Base-by-base conservation (phyloP, 1,140 invertebrate species). In the Calliphora vicina region DNA sequence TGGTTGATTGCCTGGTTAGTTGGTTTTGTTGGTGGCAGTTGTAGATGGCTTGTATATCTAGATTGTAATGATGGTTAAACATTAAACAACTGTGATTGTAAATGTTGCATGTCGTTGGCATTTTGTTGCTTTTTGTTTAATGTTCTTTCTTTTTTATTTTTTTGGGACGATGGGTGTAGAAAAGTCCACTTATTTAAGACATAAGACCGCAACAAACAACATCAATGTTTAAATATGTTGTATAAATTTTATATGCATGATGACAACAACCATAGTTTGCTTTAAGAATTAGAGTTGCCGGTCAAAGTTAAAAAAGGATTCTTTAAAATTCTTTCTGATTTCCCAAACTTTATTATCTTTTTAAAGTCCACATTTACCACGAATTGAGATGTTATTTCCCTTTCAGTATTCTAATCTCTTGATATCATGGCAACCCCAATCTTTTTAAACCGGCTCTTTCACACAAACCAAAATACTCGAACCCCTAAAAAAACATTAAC, bases 11-110 rank as follows among this genome's bases (percentile, higher is more conserved):
- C 12, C 27, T 76, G 29, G 35, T n/a, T 23, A 43, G 35, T 78
- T 78, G 42, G n/a, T 43, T 74, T 74, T 43, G 35, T 45, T 76
- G 27, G 73, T 45, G 61, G 61, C 61, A 67, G 61, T 43, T 23
- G n/a, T 43, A 45, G 20, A 3, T 45, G 74, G 35, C 20, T 43
- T 43, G 74, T 25, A 43, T 78, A 10, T 45, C 74, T 25, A 20
- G n/a, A 23, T 43, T 78, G 42, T 78, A 78, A 78, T 78, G 42
- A 78, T 42, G 74, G 74, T 78, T 78, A 78, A 42, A 78, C 74
- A 78, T 78, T 78, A 78, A 78, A 78, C 74, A 78, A 78, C 74
- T 78, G 74, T 78, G 74, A 78, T 78, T 78, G 74, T 78, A 78
- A 78, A 78, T 78, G 74, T 78, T 20, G n/a, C 35, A 45, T 45